phyloP scores from a whole-genome alignment of 2,113 vertebrate genomes.

The Podarcis muralis region DNA sequence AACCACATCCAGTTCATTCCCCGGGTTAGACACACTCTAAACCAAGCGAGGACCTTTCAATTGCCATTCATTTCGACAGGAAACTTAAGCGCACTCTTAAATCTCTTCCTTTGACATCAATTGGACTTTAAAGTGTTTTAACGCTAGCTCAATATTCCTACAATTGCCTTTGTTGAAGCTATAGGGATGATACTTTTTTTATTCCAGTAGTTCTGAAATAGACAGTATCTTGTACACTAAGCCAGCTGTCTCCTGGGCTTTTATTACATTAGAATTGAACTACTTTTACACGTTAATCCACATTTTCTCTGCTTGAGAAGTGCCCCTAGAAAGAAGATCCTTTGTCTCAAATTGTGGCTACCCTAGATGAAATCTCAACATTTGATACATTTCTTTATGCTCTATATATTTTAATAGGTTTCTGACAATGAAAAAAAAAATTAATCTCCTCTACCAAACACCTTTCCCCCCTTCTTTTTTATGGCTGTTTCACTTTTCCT shows the following conservation, averaged over 20 bases:
- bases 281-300: constrained; percentile 5
- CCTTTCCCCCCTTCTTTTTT: constrained; percentile 12
- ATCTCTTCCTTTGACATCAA: not conserved
- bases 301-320: not conserved
- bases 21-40: not conserved
- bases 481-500: constrained; percentile 41
- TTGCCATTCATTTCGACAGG: not conserved
- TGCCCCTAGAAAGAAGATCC: constrained; percentile 33
- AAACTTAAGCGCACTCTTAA: not conserved
- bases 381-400: constrained; percentile 52
- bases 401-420: constrained; percentile 48
- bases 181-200: not conserved
- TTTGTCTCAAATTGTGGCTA: constrained; percentile 51
- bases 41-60: not conserved
- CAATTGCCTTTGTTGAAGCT: constrained; percentile 3
- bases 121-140: not conserved
- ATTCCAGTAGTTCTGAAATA: constrained; percentile 18
- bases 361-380: constrained; percentile 45
- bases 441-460: constrained; percentile 53
- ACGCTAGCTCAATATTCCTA: not conserved
- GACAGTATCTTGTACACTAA: constrained; percentile 7
- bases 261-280: constrained; percentile 10
- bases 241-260: not conserved
- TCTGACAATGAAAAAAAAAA: constrained; percentile 51
- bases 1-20: not conserved